Evolutionary conservation across 2,797 vertebrate genomes (phyloP), one percentile per base, ranked within the genome.

Genomic region (Esox lucius): DNA sequence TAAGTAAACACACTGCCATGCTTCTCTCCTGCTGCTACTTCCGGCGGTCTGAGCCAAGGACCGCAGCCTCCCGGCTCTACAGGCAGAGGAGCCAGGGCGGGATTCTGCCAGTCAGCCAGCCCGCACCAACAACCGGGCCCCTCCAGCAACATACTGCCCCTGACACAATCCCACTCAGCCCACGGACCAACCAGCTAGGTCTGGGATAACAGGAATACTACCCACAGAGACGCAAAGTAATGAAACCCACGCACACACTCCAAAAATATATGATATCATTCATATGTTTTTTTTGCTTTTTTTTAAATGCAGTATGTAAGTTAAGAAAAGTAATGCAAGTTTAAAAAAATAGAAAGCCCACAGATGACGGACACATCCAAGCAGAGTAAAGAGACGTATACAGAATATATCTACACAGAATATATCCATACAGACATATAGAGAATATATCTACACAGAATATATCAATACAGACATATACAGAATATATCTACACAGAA

Each of bases 21-120:
- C 22, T n/a, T 22, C 68, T 80, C 79, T 78, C 85, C 84, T 70
- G 87, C 88, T 91, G 90, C 76, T 82, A 79, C 87, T 87, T 89
- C 88, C 87, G 87, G 87, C 68, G 46, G 19, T 13, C 12, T 67
- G 78, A 39, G 87, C 90, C 86, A 89, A 87, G 78, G 76, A 75
- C 72, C 62, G 7, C 72, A 53, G 62, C 72, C 62, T 49, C 42
- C 53, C 39, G 26, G 85, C 86, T 85, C 80, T 83, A 77, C 85
- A 84, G 84, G 84, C 82, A 80, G 71, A 4, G 71, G 39, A 87
- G 87, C 88, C 87, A 87, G 80, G 84, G 88, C 88, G 81, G 75
- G 73, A 82, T 76, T 42, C 78, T 70, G 33, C 51, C 51, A 39
- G 71, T 71, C 15, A 11, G 80, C 83, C 84, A 85, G 88, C 83